Percentiles rank a stretch among this genome's conserved stretches.
phyloP scores from a whole-genome alignment of 2,888 invertebrate species.

The Elmis aenea region DNA sequence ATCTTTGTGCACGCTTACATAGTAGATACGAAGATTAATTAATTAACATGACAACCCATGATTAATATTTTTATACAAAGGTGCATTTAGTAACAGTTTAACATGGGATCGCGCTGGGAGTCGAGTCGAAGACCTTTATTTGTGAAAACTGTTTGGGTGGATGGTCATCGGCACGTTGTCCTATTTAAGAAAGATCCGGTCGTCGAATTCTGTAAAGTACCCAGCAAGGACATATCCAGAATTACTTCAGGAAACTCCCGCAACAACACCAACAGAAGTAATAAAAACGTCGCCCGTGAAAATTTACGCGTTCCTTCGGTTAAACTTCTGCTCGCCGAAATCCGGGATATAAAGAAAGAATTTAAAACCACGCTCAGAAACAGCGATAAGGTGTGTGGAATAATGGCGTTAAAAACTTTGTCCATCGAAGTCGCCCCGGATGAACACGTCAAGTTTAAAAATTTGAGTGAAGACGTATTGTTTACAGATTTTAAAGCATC shows the following conservation, averaged over 20 bases:
- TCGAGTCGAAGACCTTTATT: slow-evolving; percentile 54
- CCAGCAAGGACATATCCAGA: slow-evolving; percentile 8
- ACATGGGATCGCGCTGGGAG: slow-evolving; percentile 47
- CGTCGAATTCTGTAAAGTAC: slow-evolving; percentile 20
- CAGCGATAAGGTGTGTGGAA: slow-evolving; percentile 1
- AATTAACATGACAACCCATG: too few relatives aligned
- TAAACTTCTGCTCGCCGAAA: slow-evolving; percentile 25
- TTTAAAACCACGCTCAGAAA: slow-evolving; percentile 1
- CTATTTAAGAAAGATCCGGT: slow-evolving; percentile 59
- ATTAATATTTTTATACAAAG: too few relatives aligned
- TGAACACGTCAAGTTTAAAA: background rate
- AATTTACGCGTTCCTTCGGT: slow-evolving; percentile 33
- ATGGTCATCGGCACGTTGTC: slow-evolving; percentile 64
- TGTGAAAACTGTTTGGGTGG: slow-evolving; percentile 62
- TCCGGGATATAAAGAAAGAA: slow-evolving; percentile 10
- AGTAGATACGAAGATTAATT: too few relatives aligned
- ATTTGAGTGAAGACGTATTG: background rate
- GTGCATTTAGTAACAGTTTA: too few relatives aligned
- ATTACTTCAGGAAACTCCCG: slow-evolving; percentile 4
- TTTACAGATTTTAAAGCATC: too few relatives aligned
- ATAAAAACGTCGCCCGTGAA: slow-evolving; percentile 6
- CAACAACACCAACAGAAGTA: slow-evolving; percentile 4
- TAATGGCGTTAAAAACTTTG: background rate
- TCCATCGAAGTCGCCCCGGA: background rate
- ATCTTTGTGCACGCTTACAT: too few relatives aligned